Percentiles rank a stretch among this genome's conserved stretches.
These are phyloP conservation scores for Drosophila silvestris DNA, from an alignment of 2,888 invertebrate species.

Conservation along the genomic window DNA sequence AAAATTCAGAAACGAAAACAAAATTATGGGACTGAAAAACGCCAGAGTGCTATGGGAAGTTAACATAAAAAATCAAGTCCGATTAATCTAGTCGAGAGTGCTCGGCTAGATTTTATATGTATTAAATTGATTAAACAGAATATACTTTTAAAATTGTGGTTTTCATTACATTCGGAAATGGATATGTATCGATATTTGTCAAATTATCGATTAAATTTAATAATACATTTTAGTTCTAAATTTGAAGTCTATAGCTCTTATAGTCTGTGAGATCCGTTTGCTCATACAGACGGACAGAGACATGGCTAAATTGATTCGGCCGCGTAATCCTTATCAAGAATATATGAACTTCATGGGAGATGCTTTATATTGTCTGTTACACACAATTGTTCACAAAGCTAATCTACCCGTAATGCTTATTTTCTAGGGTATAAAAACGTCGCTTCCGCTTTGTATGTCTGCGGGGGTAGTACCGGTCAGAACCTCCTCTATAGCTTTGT, in stretches of 20 bases:
- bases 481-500: constrained; percentile 23
- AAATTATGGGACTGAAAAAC: constrained; percentile 12
- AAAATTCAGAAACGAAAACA: constrained; percentile 4
- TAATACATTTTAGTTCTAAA: background rate
- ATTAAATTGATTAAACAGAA: background rate
- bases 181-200: background rate
- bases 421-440: constrained; percentile 29
- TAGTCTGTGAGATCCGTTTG: background rate
- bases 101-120: background rate
- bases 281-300: background rate
- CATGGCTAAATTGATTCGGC: background rate
- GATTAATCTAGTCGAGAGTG: background rate
- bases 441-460: constrained; percentile 58
- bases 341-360: background rate
- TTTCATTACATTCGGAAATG: background rate
- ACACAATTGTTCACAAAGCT: background rate
- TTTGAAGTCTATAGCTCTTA: background rate
- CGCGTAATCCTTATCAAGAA: background rate
- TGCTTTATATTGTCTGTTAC: background rate
- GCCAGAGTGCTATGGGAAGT: constrained; percentile 55
- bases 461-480: background rate
- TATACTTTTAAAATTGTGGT: background rate
- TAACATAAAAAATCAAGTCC: background rate
- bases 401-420: background rate
- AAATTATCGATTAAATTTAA: background rate